These are phyloP conservation scores for Girardia tigrina DNA, from an alignment of 2,888 invertebrate species.

Conservation along the genomic window DNA sequence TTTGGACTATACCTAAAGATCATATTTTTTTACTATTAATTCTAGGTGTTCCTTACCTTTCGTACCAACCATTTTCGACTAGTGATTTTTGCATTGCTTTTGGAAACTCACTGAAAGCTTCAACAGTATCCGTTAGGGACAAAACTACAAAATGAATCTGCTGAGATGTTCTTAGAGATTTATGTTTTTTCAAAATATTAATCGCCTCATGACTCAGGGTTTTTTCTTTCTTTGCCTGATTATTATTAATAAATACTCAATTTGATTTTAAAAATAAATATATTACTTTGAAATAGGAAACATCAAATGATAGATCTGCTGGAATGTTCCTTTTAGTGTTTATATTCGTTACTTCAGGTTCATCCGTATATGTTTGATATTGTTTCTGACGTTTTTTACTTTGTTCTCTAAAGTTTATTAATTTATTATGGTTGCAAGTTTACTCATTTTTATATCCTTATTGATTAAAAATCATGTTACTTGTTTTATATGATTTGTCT, in stretches of 20 bases:
- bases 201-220: conserved; percentile 43
- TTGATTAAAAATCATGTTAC: too few relatives aligned
- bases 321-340: conserved; percentile 40
- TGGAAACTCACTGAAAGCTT: conserved; percentile 47
- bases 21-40: neutral
- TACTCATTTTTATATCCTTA: too few relatives aligned
- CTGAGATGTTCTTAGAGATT: conserved; percentile 42
- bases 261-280: neutral
- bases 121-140: conserved; percentile 43
- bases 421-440: too few relatives aligned
- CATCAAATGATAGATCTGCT: conserved; percentile 43
- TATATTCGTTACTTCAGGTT: conserved; percentile 40
- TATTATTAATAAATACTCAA: neutral
- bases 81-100: conserved; percentile 45
- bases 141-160: conserved; percentile 42
- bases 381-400: conserved; percentile 35
- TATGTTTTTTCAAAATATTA: conserved; percentile 42
- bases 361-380: conserved; percentile 41
- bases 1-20: conserved; percentile 42
- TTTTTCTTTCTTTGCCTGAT: conserved; percentile 42
- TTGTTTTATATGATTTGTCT: too few relatives aligned
- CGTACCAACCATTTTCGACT: conserved; percentile 45
- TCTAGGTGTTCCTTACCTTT: conserved; percentile 42
- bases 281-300: conserved; percentile 40
- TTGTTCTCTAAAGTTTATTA: too few relatives aligned